Base-by-base conservation (phyloP, 2,888 invertebrate genomes). In the Lordiphosa fenestrarum region DNA sequence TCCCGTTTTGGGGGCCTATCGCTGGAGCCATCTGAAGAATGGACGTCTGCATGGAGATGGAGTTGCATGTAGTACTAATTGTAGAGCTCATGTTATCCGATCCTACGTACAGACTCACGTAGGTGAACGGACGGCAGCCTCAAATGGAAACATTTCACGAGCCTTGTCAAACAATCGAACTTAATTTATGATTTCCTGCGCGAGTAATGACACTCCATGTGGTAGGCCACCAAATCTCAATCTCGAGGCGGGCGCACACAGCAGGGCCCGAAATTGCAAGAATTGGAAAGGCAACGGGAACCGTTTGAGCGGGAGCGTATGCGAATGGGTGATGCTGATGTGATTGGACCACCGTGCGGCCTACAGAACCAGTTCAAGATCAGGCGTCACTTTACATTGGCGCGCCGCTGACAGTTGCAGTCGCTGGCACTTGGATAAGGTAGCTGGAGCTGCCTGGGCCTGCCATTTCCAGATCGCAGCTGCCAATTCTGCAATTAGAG, bases 141-240 rank as follows among this genome's bases (percentile, higher is more conserved):
- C 25, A 6, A 25, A 71, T 75, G 66, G 65, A 64, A 61, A 71
- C 77, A 76, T 25, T 25, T 25, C 73, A 67, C 68, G 71, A 69
- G 71, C 57, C 83, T 81, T 84, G 84, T 84, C 84, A 81, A 84
- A 73, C 78, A 84, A 73, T 86, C 85, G 84, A 74, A 73, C 81
- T 77, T 76, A 85, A 85, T 85, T 86, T 85, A 85, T 86, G 84
- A 86, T 86, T 85, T 85, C 85, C 86, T 85, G 71, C 72, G 71
- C 82, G 76, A 68, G 68, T 78, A 84, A 85, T 85, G 85, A 85
- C 84, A 83, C 84, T 66, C 67, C 69, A 81, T 77, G 70, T 53
- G 53, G 66, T 64, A 47, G 63, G 25, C 66, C 60, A 44, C 60
- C 55, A 54, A 46, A 64, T 60, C 55, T 51, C 39, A 44, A 60